Conservation (phyloP, 1,140 invertebrate species). For the Episyrphus balteatus region DNA sequence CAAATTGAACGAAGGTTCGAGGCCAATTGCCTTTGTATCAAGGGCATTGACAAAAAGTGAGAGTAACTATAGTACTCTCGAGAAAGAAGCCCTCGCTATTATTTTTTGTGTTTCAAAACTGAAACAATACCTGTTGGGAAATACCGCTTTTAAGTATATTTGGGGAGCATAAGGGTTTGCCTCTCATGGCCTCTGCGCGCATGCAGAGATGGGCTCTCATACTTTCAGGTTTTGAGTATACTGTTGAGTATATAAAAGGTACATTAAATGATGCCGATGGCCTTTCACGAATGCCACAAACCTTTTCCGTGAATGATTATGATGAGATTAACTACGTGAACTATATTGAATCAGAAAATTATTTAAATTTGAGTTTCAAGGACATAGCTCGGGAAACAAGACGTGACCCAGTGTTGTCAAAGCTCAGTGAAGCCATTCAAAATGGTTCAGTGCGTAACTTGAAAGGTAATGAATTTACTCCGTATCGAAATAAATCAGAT, state of each 20-base stretch:
- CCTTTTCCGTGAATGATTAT: not conserved
- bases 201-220: slow-evolving; percentile 31
- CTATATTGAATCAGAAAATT: slow-evolving; percentile 2
- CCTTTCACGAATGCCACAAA: slow-evolving; percentile 9
- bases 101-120: slow-evolving; percentile 43
- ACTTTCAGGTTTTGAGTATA: slow-evolving; percentile 28
- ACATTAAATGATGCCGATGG: slow-evolving; percentile 9
- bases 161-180: slow-evolving; percentile 22
- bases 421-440: slow-evolving; percentile 3
- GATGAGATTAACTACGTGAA: no score
- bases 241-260: slow-evolving; percentile 21
- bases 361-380: slow-evolving; percentile 1
- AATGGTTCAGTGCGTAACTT: slow-evolving; percentile 1
- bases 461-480: slow-evolving; percentile 7
- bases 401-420: slow-evolving; percentile 8
- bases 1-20: slow-evolving; percentile 13
- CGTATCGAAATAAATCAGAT: slow-evolving; percentile 3
- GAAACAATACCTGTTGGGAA: slow-evolving; percentile 41
- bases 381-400: slow-evolving; percentile 8
- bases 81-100: slow-evolving; percentile 44
- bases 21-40: slow-evolving; percentile 38
- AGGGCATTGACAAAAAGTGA: slow-evolving; percentile 34
- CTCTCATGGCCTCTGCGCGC: slow-evolving; percentile 21
- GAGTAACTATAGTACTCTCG: slow-evolving; percentile 40
- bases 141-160: slow-evolving; percentile 39